Base-by-base conservation (phyloP, 2,113 vertebrate species). In the Todiramphus chloris region DNA sequence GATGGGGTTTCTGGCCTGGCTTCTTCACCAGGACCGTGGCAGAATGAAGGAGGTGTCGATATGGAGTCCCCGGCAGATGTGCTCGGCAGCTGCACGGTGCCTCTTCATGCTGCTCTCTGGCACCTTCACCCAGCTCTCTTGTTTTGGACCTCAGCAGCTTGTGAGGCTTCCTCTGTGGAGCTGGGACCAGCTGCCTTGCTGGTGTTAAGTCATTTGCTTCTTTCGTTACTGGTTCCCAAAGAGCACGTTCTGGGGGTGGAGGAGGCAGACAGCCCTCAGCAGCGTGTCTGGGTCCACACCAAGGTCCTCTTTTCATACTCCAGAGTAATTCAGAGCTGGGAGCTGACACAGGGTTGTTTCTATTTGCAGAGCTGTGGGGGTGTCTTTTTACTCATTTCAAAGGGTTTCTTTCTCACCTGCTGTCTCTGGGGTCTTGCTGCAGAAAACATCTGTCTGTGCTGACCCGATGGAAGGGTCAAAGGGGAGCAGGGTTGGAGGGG, bases 291-390 rank as follows among this genome's bases (percentile, higher is more conserved):
- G 17, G 72, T 59, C 66, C 74, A 59, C 28, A 90, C 15, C 51
- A 25, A 85, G 78, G 72, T 72, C 51, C 27, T 60, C n/a, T 92
- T 86, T 55, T 55, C 60, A 24, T 48, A 16, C 60, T 59, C 58
- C 0, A 67, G 53, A 91, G 62, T 13, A 35, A 23, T 43, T 78
- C 77, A 92, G 58, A 83, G 9, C 8, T 44, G 67, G 2, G 3
- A 0, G 0, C 77, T 56, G 83, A 76, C 31, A 13, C 0, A 0
- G 27, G 27, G 55, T 64, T 35, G 2, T 64, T 94, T 94, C 69
- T 84, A 18, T 50, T 31, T 20, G 48, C 20, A 25, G 46, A 89
- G 85, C 37, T 33, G 19, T 2, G 60, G 23, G 69, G 89, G 93
- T 27, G 86, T n/a, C 44, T 68, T 44, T 16, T 72, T 48, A 75